Evolutionary conservation across 2,888 invertebrate species (phyloP).

Genomic region (Pelosia muscerda): DNA sequence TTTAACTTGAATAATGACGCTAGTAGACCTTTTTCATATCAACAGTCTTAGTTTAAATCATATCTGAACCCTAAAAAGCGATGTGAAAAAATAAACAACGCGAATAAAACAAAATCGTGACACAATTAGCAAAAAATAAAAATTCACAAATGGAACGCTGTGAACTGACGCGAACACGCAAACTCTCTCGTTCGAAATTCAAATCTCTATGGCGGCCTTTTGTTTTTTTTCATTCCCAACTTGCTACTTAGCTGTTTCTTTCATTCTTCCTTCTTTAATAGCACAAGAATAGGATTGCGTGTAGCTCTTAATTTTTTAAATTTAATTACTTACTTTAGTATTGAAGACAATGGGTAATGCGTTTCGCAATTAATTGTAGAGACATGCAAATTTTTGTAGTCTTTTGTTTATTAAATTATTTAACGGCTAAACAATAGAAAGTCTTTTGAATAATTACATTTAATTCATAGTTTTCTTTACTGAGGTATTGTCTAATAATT

Average conservation of each 20-base stretch:
- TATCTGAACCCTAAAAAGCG: constrained; percentile 36
- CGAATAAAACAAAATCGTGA: constrained; percentile 53
- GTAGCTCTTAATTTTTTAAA: constrained; percentile 82
- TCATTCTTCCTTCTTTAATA: constrained; percentile 84
- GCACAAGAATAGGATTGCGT: constrained; percentile 83
- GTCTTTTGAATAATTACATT: constrained; percentile 43
- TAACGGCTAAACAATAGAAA: constrained; percentile 50
- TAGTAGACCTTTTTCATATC: background rate
- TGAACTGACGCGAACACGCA: constrained; percentile 78
- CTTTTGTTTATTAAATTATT: constrained; percentile 53
- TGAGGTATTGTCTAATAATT: background rate
- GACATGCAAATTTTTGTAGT: constrained; percentile 74
- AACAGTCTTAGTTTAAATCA: constrained; percentile 23
- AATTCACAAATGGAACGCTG: constrained; percentile 73
- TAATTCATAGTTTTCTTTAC: constrained; percentile 33
- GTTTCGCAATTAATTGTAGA: constrained; percentile 76
- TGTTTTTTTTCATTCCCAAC: constrained; percentile 77
- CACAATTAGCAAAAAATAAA: constrained; percentile 60
- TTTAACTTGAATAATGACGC: background rate
- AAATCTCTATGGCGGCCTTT: constrained; percentile 73
- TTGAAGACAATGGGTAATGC: constrained; percentile 80
- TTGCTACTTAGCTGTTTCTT: constrained; percentile 83
- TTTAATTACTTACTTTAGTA: constrained; percentile 75
- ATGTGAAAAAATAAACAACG: constrained; percentile 44
- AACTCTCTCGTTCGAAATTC: constrained; percentile 77